These are phyloP conservation scores for Panthera tigris DNA, from an alignment of 2,113 vertebrate genomes.

Conservation along the genomic window DNA sequence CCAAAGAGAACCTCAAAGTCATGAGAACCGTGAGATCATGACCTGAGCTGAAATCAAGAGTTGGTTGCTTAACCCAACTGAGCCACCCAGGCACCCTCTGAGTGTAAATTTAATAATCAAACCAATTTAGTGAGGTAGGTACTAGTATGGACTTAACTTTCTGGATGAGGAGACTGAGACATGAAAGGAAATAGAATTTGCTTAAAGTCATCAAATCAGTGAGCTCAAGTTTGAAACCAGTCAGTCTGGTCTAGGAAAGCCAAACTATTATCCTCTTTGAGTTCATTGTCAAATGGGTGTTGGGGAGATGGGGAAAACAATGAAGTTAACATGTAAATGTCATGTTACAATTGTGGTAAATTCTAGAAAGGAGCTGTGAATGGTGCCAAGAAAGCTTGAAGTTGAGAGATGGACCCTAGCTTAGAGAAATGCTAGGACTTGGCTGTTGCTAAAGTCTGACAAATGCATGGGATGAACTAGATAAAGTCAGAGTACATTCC, in stretches of 20 bases:
- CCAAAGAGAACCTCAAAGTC: too few species aligned
- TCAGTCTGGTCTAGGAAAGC: background rate
- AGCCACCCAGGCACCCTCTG: too few species aligned
- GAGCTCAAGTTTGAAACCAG: background rate
- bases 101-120: background rate
- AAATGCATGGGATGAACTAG: background rate
- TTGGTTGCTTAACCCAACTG: too few species aligned
- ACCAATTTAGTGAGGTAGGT: background rate
- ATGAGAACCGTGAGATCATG: too few species aligned
- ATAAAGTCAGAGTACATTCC: background rate
- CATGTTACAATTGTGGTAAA: background rate
- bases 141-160: background rate
- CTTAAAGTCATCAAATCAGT: background rate
- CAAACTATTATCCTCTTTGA: background rate
- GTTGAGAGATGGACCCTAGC: background rate
- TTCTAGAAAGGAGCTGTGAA: background rate
- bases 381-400: background rate
- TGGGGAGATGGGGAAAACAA: background rate
- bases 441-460: background rate
- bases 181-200: background rate
- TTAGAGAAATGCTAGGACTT: background rate
- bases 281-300: background rate
- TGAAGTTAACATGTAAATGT: background rate
- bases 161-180: background rate
- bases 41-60: too few species aligned